Evolutionary conservation across 2,888 invertebrate species (phyloP), one percentile per base, ranked within the genome.

Genomic region (Serripes groenlandicus): DNA sequence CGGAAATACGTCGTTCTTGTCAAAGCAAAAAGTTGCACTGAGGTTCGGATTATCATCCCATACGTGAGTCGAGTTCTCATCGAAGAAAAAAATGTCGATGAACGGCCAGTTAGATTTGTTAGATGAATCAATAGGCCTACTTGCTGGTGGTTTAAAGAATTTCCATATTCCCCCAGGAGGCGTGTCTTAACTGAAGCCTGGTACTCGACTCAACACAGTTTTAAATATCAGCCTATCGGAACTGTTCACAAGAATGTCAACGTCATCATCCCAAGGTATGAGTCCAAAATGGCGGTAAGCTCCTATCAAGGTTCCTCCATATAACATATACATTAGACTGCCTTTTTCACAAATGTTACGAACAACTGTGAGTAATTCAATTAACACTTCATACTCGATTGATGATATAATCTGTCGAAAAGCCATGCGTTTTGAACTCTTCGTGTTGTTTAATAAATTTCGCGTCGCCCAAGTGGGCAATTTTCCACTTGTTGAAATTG

Each of bases 261-360:
- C 73, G 60, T 89, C 89, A 71, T 89, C 89, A 58, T 89, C 89
- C 89, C 89, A 89, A 0, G 89, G 89, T 30, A 89, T 76, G 32
- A 88, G 21, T 26, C 85, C 88, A 66, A 79, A 82, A 75, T 89
- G 89, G 66, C 88, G 73, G 66, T 79, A 86, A 1, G 84, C 79
- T 9, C 89, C 88, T 5, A 89, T 75, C 32, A 89, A 66, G 0
- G 88, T 83, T 5, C 89, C 89, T 9, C 89, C 89, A 49, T 89
- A 89, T 28, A 89, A 34, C 78, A 88, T 74, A 52, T 77, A 88
- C 3, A 75, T 72, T 18, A 89, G 52, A 23, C 79, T 80, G 26
- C 68, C 68, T 56, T 32, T 26, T 32, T 74, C 68, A 72, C 83
- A 81, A 7, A 69, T 32, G 5, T 60, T 26, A 30, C 56, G 32